phyloP scores from a whole-genome alignment of 2,797 vertebrate genomes.

The Orestias chungarensis region DNA sequence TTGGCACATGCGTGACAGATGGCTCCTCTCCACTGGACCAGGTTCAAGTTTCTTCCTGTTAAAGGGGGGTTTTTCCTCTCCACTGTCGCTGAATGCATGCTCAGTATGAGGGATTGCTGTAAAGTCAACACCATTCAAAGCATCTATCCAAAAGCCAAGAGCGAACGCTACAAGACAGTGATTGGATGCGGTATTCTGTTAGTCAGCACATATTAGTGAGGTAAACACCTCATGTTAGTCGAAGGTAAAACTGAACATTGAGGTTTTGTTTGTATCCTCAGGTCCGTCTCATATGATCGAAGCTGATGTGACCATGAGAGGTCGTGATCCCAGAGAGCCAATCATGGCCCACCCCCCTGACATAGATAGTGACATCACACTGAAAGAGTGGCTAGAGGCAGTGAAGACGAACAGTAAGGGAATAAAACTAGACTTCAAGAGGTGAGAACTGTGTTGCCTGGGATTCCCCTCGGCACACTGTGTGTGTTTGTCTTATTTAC shows the following conservation, averaged over 20 bases:
- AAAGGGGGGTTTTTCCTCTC: no score
- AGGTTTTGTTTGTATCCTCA: constrained; percentile 9
- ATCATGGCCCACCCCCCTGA: constrained; percentile 94
- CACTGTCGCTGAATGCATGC: no score
- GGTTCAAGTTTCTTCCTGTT: no score
- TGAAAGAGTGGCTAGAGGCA: constrained; percentile 85
- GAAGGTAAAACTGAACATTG: background rate
- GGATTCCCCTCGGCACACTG: background rate
- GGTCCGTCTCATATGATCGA: constrained; percentile 91
- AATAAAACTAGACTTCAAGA: constrained; percentile 96
- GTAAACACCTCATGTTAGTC: background rate
- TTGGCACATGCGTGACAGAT: no score
- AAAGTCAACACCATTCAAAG: no score
- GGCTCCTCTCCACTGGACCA: no score
- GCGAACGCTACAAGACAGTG: no score
- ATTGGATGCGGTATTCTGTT: background rate
- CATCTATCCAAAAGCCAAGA: no score
- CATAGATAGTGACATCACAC: constrained; percentile 87
- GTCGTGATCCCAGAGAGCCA: constrained; percentile 78
- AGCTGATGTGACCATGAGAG: constrained; percentile 87
- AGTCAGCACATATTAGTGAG: background rate
- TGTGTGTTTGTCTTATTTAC: background rate
- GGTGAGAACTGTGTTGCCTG: constrained; percentile 68
- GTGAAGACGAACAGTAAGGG: constrained; percentile 82
- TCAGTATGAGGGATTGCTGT: no score